These are phyloP conservation scores for Leucosticte australis DNA, from an alignment of 2,113 vertebrate species.

Conservation along the genomic window DNA sequence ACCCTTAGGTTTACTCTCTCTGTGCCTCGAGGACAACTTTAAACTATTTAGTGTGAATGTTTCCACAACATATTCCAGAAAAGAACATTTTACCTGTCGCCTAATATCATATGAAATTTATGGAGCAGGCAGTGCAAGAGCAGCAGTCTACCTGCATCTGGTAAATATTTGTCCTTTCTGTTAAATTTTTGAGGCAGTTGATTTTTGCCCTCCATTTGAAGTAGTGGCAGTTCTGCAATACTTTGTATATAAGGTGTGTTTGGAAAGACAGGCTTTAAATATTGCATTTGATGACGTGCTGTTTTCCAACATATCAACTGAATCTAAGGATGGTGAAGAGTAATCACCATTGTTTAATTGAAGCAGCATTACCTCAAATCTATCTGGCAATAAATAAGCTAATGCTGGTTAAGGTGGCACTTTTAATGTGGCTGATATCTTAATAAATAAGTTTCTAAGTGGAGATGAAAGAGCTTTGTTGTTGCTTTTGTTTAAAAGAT, in stretches of 20 bases:
- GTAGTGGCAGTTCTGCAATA: not conserved
- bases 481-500: not conserved
- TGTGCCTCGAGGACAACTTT: not conserved
- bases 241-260: not conserved
- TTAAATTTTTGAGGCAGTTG: not conserved
- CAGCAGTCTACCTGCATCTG: not conserved
- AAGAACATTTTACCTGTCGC: not conserved
- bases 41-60: not conserved
- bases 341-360: not conserved
- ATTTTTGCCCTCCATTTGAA: not conserved
- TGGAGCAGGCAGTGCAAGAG: not conserved
- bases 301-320: not conserved
- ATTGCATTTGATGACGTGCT: not conserved
- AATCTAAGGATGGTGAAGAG: not conserved
- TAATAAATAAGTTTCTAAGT: not conserved
- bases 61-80: not conserved
- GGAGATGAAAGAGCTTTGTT: not conserved
- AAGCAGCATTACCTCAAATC: not conserved
- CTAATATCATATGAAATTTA: not conserved
- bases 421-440: not conserved
- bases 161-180: not conserved
- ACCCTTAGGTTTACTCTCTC: not conserved
- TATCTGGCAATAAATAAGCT: not conserved
- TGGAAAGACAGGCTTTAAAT: not conserved
- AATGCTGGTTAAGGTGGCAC: not conserved